Conservation (phyloP, 2,113 vertebrate species). For the Heterotilapia buettikoferi region DNA sequence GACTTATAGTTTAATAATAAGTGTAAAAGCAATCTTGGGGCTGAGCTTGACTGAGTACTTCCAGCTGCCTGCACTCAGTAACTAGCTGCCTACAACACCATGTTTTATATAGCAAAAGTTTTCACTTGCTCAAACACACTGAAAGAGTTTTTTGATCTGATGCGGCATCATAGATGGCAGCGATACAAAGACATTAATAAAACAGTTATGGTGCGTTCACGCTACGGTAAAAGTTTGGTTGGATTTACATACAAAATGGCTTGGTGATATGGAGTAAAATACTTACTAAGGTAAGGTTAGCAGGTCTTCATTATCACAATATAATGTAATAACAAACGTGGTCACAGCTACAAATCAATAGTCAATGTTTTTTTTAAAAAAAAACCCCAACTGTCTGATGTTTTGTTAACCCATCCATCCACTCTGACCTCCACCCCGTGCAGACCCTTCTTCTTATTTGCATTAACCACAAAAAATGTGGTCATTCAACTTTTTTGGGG, state of each 20-base stretch:
- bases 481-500: neutral
- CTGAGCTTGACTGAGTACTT: neutral
- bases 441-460: neutral
- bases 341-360: neutral
- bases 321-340: neutral
- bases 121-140: neutral
- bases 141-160: neutral
- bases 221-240: neutral
- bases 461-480: neutral
- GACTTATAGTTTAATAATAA: neutral
- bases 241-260: neutral
- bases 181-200: neutral
- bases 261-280: neutral
- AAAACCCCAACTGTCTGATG: neutral
- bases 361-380: neutral
- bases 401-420: neutral
- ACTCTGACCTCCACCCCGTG: neutral
- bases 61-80: neutral
- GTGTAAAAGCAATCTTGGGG: neutral
- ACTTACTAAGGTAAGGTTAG: neutral
- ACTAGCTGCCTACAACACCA: neutral
- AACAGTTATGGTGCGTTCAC: neutral
- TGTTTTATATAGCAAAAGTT: neutral
- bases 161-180: neutral
- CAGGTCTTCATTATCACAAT: neutral